Evolutionary conservation across 2,888 invertebrate species (phyloP), one percentile per base, ranked within the genome.

Genomic region (Tortricodes alternella): DNA sequence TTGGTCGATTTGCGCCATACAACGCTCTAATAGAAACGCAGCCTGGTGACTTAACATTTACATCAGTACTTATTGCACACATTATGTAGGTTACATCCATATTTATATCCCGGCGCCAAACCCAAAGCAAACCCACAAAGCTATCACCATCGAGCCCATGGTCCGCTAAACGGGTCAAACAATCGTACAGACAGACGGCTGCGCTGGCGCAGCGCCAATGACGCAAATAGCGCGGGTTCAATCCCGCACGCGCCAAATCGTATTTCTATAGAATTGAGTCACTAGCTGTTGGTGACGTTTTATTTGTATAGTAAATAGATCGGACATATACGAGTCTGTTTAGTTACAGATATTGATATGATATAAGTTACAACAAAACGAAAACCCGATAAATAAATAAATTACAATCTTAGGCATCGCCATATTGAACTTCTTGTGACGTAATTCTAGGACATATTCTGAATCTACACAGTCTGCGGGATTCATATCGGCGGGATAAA

Each of bases 161-260:
- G 29, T 46, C 23, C 51, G 56, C 35, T 37, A 80, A 82, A 78
- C 78, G 68, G 85, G 84, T 84, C 80, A 79, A 73, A 75, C 78
- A 76, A 75, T 78, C 77, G 69, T 65, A 69, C 64, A 64, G 67
- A 55, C 59, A 62, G 62, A 43, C 43, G 43, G 43, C 64, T 64
- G 62, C 70, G 63, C 64, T 87, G 86, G 86, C 85, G 63, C 61
- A 49, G 57, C 58, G 86, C 87, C 85, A 87, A 66, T 63, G 62
- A 67, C 76, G 67, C 73, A 81, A 84, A 88, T 89, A 89, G 83
- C 68, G 66, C 68, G 85, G 80, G 87, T 85, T 87, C 87, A 85
- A 24, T 76, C 82, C 80, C 85, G 78, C 85, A 74, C 78, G 74
- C 80, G 81, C 80, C 79, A 83, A 84, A 79, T 78, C 70, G 78